Conservation (phyloP, 2,888 invertebrate species). For the Drosophila mimica region DNA sequence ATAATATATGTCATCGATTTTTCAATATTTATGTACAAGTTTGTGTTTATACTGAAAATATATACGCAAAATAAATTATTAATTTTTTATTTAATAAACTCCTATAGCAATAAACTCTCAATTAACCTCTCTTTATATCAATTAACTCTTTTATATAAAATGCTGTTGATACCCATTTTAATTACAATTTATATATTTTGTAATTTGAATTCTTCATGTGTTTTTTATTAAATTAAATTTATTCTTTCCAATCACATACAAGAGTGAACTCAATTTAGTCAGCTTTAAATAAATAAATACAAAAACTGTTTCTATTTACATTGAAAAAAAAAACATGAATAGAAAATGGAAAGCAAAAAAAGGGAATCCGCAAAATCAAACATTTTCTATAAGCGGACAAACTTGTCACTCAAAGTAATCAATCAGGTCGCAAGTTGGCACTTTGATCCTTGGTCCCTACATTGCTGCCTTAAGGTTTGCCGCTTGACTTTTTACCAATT, state of each 20-base stretch:
- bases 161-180: not conserved
- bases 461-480: slow-evolving; percentile 13
- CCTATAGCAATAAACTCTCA: not conserved
- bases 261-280: not conserved
- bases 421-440: slow-evolving; percentile 30
- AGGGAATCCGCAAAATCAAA: not conserved
- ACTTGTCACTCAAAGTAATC: slow-evolving; percentile 29
- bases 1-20: not conserved
- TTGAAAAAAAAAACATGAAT: not conserved
- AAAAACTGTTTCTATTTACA: not conserved
- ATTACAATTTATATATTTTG: not conserved
- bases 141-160: not conserved
- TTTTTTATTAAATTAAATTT: not conserved
- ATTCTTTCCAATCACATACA: not conserved
- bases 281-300: not conserved
- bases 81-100: not conserved
- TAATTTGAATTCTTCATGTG: not conserved
- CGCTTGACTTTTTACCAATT: slow-evolving; percentile 25
- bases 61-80: not conserved
- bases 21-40: not conserved
- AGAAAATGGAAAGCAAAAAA: not conserved
- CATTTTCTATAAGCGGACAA: slow-evolving; percentile 15
- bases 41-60: not conserved
- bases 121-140: not conserved
- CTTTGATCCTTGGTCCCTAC: slow-evolving; percentile 15